Conservation (phyloP, 1,140 invertebrate species). For the Metaphire vulgaris region DNA sequence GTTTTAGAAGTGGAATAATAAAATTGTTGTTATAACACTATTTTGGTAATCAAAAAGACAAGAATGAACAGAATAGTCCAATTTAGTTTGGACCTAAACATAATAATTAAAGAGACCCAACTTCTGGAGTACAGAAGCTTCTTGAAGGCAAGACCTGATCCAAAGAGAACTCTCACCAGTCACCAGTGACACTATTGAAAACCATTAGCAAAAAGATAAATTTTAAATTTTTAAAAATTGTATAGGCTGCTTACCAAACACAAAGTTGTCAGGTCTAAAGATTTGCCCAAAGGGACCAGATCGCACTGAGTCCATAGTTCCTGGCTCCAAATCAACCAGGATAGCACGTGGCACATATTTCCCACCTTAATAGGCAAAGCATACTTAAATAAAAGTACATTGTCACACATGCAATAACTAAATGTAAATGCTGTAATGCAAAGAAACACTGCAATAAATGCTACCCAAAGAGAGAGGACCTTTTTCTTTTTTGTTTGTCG, state of each 20-base stretch:
- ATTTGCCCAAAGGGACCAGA: conserved; percentile 48
- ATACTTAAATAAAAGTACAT: no score
- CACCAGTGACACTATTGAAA: neutral
- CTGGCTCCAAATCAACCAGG: conserved; percentile 63
- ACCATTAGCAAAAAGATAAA: no score
- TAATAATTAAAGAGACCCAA: neutral
- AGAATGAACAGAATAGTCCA: neutral
- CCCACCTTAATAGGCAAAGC: conserved; percentile 50
- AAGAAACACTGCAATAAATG: neutral
- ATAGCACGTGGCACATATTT: conserved; percentile 85
- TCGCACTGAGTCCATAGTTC: conserved; percentile 49
- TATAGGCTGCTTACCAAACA: conserved; percentile 33
- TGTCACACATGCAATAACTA: no score
- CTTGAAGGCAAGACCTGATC: neutral
- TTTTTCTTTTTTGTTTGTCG: neutral
- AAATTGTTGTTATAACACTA: neutral
- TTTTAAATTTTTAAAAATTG: neutral
- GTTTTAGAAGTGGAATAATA: no score
- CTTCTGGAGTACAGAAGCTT: neutral
- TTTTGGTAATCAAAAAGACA: neutral
- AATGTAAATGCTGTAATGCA: neutral
- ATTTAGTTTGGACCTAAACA: neutral
- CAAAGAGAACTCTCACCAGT: neutral
- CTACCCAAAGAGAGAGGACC: neutral
- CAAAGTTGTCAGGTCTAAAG: conserved; percentile 48